A percentile compares a stretch with the other conserved stretches of the same genome.
phyloP scores from a whole-genome alignment of 2,113 vertebrate genomes.

The Pterocles gutturalis region DNA sequence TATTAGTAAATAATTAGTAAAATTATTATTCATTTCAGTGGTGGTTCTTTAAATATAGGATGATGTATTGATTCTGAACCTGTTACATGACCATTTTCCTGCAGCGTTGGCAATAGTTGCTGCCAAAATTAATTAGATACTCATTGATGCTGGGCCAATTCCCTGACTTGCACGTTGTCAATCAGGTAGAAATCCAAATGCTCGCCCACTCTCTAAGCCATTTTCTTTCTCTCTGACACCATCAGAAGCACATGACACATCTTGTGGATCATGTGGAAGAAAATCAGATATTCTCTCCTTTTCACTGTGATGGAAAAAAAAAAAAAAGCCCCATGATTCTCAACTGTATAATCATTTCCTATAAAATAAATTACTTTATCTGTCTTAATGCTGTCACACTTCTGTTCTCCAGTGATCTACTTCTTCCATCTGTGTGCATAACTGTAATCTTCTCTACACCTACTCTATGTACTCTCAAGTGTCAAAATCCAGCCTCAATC shows the following conservation, averaged over 20 bases:
- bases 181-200: slow-evolving; percentile 63
- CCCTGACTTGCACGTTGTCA: slow-evolving; percentile 29
- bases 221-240: slow-evolving; percentile 34
- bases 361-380: slow-evolving; percentile 61
- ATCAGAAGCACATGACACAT: slow-evolving; percentile 14
- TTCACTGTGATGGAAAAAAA: background rate
- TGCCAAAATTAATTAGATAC: slow-evolving; percentile 17
- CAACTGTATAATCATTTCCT: slow-evolving; percentile 48
- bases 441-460: slow-evolving; percentile 52
- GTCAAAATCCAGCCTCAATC: slow-evolving; percentile 65
- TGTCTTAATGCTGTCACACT: slow-evolving; percentile 66
- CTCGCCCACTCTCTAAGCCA: slow-evolving; percentile 12
- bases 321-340: background rate
- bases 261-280: slow-evolving; percentile 8
- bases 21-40: background rate
- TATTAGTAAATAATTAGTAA: background rate
- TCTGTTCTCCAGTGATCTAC: slow-evolving; percentile 47
- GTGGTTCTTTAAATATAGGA: background rate
- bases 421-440: slow-evolving; percentile 67
- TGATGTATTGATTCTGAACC: background rate
- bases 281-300: slow-evolving; percentile 8
- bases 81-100: background rate
- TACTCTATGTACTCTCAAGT: slow-evolving; percentile 61
- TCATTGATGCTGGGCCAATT: slow-evolving; percentile 33
- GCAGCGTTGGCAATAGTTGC: background rate